Evolutionary conservation across 2,888 invertebrate genomes (phyloP), one percentile per base, ranked within the genome.

Genomic region (Operophtera brumata): DNA sequence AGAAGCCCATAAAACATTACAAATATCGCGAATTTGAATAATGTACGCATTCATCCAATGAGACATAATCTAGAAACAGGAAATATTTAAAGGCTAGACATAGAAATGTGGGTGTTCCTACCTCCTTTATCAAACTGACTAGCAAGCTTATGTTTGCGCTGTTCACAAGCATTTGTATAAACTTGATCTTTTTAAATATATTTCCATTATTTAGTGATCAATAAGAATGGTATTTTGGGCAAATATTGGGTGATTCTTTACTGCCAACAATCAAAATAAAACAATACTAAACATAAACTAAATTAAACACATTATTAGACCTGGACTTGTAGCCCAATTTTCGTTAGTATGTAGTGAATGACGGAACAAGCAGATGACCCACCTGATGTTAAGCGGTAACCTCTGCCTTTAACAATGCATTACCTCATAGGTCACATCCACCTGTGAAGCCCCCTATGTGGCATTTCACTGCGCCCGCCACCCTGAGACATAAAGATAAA

Each of bases 71-170:
- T 26, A 41, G 40, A 12, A 48, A 44, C 45, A 57, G 56, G 51
- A 57, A 56, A 44, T 34, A 35, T 51, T 47, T 43, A 46, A 47
- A 32, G 42, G 32, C 34, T 32, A 44, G 26, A 36, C 12, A 25
- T 37, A 57, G 44, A 48, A 47, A 44, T 52, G 57, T 57, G 52
- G 56, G 52, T 57, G 52, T 57, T 49, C 47, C 52, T 52, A 45
- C 9, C 32, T 46, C 44, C 48, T 57, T 57, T 57, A 57, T 57
- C 57, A 52, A 37, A 34, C 28, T 34, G 57, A 39, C 52, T 41
- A 47, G 36, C 32, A 7, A 14, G 37, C 34, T 20, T 35, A 13
- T 50, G 43, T 44, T 47, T 47, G 43, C 35, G 42, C 46, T 50
- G 51, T 44, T 44, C 35, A 51, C 51, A 51, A 13, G 35, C 47